phyloP scores from a whole-genome alignment of 1,140 invertebrate species.

The Drosophila truncata region DNA sequence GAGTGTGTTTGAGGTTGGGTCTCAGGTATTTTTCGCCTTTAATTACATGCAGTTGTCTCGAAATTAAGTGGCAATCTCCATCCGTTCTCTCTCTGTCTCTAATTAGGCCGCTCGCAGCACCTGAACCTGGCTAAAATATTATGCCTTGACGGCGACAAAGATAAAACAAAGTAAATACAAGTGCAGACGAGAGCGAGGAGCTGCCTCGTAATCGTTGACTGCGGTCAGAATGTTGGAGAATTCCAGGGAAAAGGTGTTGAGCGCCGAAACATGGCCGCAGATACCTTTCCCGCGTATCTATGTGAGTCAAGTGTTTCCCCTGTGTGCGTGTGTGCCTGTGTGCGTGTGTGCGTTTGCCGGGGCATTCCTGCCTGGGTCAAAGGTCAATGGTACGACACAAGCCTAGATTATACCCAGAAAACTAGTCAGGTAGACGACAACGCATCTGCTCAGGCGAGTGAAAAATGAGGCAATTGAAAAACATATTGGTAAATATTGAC shows the following conservation, averaged over 20 bases:
- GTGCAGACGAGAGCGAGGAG: neutral
- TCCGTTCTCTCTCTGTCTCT: conserved; percentile 24
- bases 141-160: conserved; percentile 35
- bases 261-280: conserved; percentile 35
- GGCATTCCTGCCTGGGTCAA: conserved; percentile 51
- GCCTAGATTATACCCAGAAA: conserved; percentile 7
- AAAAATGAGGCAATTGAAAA: conserved; percentile 28
- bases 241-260: conserved; percentile 65
- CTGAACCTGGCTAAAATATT: conserved; percentile 63
- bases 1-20: conserved; percentile 16
- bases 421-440: neutral
- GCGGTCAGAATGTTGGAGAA: conserved; percentile 51
- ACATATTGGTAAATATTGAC: conserved; percentile 50
- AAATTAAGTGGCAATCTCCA: conserved; percentile 43
- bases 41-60: conserved; percentile 68
- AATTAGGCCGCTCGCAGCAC: conserved; percentile 67
- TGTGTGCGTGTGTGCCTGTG: conserved; percentile 28
- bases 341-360: conserved; percentile 1
- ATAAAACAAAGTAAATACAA: conserved; percentile 47
- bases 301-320: conserved; percentile 26
- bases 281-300: conserved; percentile 32
- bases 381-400: conserved; percentile 56
- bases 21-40: conserved; percentile 50
- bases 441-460: conserved; percentile 2
- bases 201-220: conserved; percentile 43